Evolutionary conservation across 1,140 invertebrate genomes (phyloP), one percentile per base, ranked within the genome.

Genomic region (Brachionus sp.): DNA sequence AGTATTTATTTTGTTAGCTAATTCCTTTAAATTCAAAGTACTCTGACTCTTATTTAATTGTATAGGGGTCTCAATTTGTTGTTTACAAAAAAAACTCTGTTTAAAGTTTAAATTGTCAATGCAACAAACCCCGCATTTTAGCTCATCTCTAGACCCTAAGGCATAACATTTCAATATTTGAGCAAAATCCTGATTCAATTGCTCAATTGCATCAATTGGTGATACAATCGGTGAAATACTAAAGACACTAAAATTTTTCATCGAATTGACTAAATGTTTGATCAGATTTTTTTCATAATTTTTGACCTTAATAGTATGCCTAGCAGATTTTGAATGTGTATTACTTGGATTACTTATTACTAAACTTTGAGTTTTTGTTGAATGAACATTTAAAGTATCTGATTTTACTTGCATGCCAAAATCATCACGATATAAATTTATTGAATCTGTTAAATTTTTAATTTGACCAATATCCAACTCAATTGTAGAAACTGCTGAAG

Each of bases 401-500:
- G 35, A 9, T 39, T 70, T 70, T 4, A 44, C 33, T 10, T 75
- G 68, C 37, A 39, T 37, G 68, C 64, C 33, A 70, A 70, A 70
- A 16, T 70, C 66, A 39, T 70, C 66, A 9, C 66, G 66, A 19
- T 75, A 75, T n/a, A 75, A n/a, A 33, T 75, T 75, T 4, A 75
- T 75, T 19, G 70, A 75, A 50, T 75, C 70, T 13, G 23, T 75
- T 0, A 75, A 9, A 46, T 75, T 75, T 25, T 46, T 46, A 2
- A 25, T 75, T 46, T 57, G 50, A 19, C 19, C 42, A 75, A 75
- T 12, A 16, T 70, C 16, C 10, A 37, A 1, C 16, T 70, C 66
- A 35, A 37, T 19, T 23, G 35, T 42, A 19, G 66, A 37, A 1
- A 70, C 33, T 39, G 35, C 35, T 7, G 66, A 70, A 37, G 66